Percentiles rank a stretch among this genome's conserved stretches.
These are phyloP conservation scores for Baccha elongata DNA, from an alignment of 2,888 invertebrate species.

Conservation along the genomic window DNA sequence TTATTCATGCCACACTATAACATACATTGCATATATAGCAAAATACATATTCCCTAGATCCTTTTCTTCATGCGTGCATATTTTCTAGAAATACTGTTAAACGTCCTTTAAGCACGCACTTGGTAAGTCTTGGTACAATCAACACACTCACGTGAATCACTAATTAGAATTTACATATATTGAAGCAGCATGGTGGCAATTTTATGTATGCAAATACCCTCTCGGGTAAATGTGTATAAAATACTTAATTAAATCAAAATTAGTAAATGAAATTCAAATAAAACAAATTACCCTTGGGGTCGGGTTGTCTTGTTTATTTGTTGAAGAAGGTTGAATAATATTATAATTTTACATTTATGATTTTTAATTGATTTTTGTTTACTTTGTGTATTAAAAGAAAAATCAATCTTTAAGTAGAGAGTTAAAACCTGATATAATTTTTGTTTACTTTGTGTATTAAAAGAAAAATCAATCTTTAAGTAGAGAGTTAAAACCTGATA, in stretches of 20 bases:
- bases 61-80: constrained; percentile 13
- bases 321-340: too few species aligned
- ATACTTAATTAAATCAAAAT: constrained; percentile 28
- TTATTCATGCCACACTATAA: constrained; percentile 7
- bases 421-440: too few species aligned
- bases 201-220: constrained; percentile 41
- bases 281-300: background rate
- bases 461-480: too few species aligned
- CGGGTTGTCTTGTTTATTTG: too few species aligned
- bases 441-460: too few species aligned
- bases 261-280: background rate
- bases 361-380: too few species aligned
- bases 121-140: constrained; percentile 35
- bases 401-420: too few species aligned
- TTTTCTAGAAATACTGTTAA: constrained; percentile 19
- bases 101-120: constrained; percentile 55
- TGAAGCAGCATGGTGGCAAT: background rate
- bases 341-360: too few species aligned
- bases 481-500: too few species aligned
- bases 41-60: background rate
- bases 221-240: constrained; percentile 9
- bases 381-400: too few species aligned
- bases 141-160: constrained; percentile 59
- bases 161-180: constrained; percentile 49
- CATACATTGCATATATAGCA: background rate